Evolutionary conservation across 2,888 invertebrate species (phyloP).

Genomic region (Dyspetes luteomarginatus): DNA sequence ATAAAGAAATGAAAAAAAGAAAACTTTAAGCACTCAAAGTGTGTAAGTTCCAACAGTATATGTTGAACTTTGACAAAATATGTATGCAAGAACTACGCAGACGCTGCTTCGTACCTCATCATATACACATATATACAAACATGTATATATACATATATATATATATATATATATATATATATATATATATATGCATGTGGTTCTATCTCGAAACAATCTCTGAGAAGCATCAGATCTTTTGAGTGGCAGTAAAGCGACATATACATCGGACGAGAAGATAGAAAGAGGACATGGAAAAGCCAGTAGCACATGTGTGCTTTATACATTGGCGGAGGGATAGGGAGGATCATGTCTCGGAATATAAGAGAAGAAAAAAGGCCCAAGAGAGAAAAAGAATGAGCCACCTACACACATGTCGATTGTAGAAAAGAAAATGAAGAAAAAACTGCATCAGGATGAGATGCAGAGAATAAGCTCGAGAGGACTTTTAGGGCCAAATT

Average conservation of each 20-base stretch:
- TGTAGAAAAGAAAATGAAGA: too few species aligned
- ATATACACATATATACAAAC: neutral
- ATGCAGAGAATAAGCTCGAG: conserved; percentile 13
- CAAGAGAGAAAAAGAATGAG: too few species aligned
- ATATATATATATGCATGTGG: neutral
- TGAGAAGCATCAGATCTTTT: conserved; percentile 35
- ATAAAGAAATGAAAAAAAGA: neutral
- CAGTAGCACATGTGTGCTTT: neutral
- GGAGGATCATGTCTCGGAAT: neutral
- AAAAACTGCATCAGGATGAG: conserved; percentile 24
- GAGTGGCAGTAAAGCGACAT: conserved; percentile 33
- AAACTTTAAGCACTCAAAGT: neutral
- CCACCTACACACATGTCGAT: too few species aligned
- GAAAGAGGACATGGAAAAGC: neutral
- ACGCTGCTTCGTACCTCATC: neutral
- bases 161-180: neutral
- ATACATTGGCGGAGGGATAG: neutral
- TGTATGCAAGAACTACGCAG: neutral
- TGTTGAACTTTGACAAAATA: neutral
- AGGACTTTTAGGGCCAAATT: neutral
- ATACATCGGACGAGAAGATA: neutral
- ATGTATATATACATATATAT: neutral
- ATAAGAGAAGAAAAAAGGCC: neutral
- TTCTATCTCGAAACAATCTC: conserved; percentile 22
- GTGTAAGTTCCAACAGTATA: neutral